These are phyloP conservation scores for Drosophila ironensis DNA, from an alignment of 1,140 invertebrate species.

Conservation along the genomic window DNA sequence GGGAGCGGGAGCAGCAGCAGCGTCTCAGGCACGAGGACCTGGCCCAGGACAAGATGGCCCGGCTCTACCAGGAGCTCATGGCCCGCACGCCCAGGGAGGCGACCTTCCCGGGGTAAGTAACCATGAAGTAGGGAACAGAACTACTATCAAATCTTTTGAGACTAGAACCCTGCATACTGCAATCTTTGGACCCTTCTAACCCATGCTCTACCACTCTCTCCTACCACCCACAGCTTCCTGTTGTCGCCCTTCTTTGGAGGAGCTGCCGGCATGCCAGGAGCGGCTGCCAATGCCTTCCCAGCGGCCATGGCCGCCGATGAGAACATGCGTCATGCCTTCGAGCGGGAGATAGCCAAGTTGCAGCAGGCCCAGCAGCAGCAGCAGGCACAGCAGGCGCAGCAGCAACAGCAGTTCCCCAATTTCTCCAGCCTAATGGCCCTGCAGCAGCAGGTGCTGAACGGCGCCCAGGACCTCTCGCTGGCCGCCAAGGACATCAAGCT, in stretches of 20 bases:
- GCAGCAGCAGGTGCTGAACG: slow-evolving; percentile 87
- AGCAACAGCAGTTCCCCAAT: slow-evolving; percentile 84
- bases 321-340: slow-evolving; percentile 93
- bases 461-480: slow-evolving; percentile 92
- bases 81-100: slow-evolving; percentile 87
- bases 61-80: slow-evolving; percentile 98
- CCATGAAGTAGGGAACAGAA: neutral
- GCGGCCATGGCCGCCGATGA: slow-evolving; percentile 84
- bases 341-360: slow-evolving; percentile 93
- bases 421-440: slow-evolving; percentile 86
- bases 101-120: slow-evolving; percentile 87
- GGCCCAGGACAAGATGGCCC: slow-evolving; percentile 97
- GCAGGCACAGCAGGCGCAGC: slow-evolving; percentile 83
- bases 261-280: slow-evolving; percentile 84
- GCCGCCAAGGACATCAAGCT: slow-evolving; percentile 86
- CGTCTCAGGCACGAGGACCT: slow-evolving; percentile 96
- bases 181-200: neutral
- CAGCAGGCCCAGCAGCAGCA: slow-evolving; percentile 85
- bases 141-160: too few species aligned
- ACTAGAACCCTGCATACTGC: neutral
- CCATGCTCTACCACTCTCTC: neutral
- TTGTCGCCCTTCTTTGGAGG: slow-evolving; percentile 92
- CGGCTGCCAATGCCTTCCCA: slow-evolving; percentile 83
- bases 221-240: slow-evolving; percentile 84
- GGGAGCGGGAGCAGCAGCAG: slow-evolving; percentile 84